These are phyloP conservation scores for Perca fluviatilis DNA, from an alignment of 2,113 vertebrate species.

Conservation along the genomic window DNA sequence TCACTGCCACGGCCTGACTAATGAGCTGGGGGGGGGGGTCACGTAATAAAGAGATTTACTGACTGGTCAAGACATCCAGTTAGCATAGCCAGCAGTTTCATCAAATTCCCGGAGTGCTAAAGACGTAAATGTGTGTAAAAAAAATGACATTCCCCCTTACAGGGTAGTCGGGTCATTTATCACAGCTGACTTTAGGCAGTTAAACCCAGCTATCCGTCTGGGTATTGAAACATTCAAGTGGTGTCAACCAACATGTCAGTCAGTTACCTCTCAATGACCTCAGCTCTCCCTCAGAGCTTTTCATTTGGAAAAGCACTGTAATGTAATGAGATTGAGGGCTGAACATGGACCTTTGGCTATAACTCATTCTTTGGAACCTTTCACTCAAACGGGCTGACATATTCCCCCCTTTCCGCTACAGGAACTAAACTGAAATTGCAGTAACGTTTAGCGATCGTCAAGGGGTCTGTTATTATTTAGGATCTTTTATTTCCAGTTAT, in stretches of 20 bases:
- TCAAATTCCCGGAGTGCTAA: constrained; percentile 39
- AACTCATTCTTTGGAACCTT: constrained; percentile 49
- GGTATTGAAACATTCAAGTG: constrained; percentile 53
- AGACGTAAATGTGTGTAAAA: constrained; percentile 40
- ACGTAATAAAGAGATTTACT: constrained; percentile 58
- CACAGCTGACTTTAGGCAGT: constrained; percentile 43
- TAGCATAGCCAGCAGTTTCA: constrained; percentile 57
- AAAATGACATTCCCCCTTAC: constrained; percentile 18
- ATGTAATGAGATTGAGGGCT: constrained; percentile 72
- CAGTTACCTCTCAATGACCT: constrained; percentile 68
- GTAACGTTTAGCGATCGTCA: background rate
- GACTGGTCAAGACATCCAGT: constrained; percentile 65
- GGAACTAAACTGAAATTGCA: background rate
- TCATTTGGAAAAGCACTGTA: constrained; percentile 63
- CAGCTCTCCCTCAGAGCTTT: constrained; percentile 45
- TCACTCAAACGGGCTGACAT: constrained; percentile 41
- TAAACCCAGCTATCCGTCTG: constrained; percentile 34
- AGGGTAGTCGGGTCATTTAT: constrained; percentile 45
- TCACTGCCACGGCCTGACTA: constrained; percentile 60
- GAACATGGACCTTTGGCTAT: constrained; percentile 16
- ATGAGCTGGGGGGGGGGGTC: constrained; percentile 45
- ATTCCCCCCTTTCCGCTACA: background rate
- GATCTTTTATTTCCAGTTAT: background rate
- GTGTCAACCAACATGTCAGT: constrained; percentile 58
- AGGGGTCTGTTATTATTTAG: background rate